phyloP scores from a whole-genome alignment of 2,113 vertebrate genomes.

The Pithys albifrons region DNA sequence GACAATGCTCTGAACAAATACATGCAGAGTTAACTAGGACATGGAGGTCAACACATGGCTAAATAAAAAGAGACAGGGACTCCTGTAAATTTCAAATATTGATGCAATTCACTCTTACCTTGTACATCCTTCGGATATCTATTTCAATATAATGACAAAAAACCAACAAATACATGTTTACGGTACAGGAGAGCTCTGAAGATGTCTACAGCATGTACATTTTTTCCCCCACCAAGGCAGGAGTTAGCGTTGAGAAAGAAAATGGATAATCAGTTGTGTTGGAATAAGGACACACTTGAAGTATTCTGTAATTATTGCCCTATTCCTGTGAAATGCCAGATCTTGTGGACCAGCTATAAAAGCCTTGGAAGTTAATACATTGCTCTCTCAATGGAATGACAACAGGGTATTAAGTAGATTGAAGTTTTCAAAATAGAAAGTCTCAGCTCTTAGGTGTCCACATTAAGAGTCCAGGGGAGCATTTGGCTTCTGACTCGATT shows the following conservation, averaged over 20 bases:
- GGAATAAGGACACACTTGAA: not conserved
- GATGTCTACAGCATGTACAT: fast-evolving
- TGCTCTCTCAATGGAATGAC: not conserved
- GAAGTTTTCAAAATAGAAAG: not conserved
- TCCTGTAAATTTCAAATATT: conserved; percentile 32
- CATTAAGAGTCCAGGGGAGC: not conserved
- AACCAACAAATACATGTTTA: not conserved
- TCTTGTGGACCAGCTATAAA: not conserved
- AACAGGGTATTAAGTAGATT: not conserved
- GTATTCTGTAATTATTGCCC: not conserved
- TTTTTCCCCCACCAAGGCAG: not conserved
- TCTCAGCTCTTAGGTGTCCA: not conserved
- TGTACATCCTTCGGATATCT: not conserved
- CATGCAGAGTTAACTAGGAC: not conserved
- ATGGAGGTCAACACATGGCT: not conserved
- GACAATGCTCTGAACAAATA: conserved; percentile 11
- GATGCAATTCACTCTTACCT: not conserved
- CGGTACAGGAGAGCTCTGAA: not conserved
- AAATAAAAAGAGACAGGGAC: not conserved
- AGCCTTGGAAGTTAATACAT: not conserved
- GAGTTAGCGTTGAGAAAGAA: not conserved
- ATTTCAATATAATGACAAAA: not conserved
- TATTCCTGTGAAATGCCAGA: not conserved
- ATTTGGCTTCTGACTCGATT: not conserved
- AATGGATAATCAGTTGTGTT: not conserved